Evolutionary conservation across 2,888 invertebrate species (phyloP).

Genomic region (Chironomus riparius): DNA sequence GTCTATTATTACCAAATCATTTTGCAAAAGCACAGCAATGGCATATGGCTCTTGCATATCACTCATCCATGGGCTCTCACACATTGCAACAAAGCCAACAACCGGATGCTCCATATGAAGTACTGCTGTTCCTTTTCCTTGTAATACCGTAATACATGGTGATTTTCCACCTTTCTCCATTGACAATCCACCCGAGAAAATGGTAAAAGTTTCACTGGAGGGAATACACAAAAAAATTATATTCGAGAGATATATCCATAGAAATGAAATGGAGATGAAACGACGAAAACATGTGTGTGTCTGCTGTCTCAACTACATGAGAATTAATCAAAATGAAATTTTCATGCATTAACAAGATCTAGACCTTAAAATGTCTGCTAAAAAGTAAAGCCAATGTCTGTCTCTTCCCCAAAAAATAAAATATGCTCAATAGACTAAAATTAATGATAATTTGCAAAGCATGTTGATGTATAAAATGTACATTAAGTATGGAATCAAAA

Average conservation of each 20-base stretch:
- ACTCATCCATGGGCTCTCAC: conserved; percentile 88
- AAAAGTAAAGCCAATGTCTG: too few relatives aligned
- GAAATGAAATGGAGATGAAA: background rate
- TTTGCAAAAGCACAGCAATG: conserved; percentile 92
- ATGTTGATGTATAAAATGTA: background rate
- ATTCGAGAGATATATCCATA: background rate
- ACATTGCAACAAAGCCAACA: conserved; percentile 91
- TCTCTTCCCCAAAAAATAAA: too few relatives aligned
- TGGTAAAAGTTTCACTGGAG: conserved; percentile 80
- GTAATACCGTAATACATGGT: conserved; percentile 92
- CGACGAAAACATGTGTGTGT: too few relatives aligned
- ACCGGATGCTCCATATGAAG: conserved; percentile 99
- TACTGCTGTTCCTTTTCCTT: conserved; percentile 85
- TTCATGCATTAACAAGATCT: too few relatives aligned
- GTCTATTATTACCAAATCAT: conserved; percentile 97
- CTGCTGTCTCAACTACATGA: too few relatives aligned
- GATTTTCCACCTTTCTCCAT: conserved; percentile 81
- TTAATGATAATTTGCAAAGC: background rate
- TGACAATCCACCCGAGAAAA: conserved; percentile 94
- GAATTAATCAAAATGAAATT: too few relatives aligned
- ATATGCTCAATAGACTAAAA: background rate
- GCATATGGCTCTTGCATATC: conserved; percentile 97
- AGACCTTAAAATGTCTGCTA: too few relatives aligned
- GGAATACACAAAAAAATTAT: background rate
- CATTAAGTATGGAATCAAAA: background rate